phyloP scores from a whole-genome alignment of 2,797 vertebrate genomes.

The Microctenopoma steveboyesi region DNA sequence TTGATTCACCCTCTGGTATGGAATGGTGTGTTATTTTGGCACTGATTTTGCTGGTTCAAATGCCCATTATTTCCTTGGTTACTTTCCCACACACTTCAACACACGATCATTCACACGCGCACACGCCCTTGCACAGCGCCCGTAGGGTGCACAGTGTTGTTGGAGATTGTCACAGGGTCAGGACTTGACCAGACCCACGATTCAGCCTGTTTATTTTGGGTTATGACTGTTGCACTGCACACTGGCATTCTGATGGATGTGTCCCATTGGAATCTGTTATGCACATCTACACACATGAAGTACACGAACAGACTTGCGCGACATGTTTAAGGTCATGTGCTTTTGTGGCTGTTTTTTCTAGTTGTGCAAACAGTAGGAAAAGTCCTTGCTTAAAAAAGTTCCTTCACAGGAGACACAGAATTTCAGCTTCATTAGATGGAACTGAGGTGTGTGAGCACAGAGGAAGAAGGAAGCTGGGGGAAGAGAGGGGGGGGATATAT shows the following conservation, averaged over 20 bases:
- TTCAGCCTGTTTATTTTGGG: constrained; percentile 62
- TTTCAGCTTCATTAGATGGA: constrained; percentile 63
- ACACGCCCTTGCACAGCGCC: constrained; percentile 40
- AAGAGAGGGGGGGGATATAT: constrained; percentile 14
- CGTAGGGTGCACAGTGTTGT: constrained; percentile 26
- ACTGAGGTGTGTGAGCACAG: constrained; percentile 46
- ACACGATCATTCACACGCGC: constrained; percentile 49
- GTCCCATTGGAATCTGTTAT: not conserved
- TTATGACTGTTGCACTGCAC: constrained; percentile 53
- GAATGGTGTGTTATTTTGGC: constrained; percentile 63
- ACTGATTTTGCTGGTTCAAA: constrained; percentile 54
- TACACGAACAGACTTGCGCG: constrained; percentile 10
- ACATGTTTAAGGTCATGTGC: constrained; percentile 40
- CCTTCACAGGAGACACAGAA: constrained; percentile 30
- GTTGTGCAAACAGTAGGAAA: constrained; percentile 56
- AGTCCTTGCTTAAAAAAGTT: constrained; percentile 42
- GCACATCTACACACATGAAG: constrained; percentile 9
- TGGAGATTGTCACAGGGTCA: constrained; percentile 52
- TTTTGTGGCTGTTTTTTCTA: constrained; percentile 54
- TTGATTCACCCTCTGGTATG: constrained; percentile 72
- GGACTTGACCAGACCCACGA: constrained; percentile 41
- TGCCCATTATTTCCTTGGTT: constrained; percentile 53
- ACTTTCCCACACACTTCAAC: constrained; percentile 59
- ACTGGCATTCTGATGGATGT: constrained; percentile 9
- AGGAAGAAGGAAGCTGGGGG: constrained; percentile 24